Percentiles rank a stretch among this genome's conserved stretches.
Conservation (phyloP, 2,797 vertebrate genomes). For the Cossypha heuglini region DNA sequence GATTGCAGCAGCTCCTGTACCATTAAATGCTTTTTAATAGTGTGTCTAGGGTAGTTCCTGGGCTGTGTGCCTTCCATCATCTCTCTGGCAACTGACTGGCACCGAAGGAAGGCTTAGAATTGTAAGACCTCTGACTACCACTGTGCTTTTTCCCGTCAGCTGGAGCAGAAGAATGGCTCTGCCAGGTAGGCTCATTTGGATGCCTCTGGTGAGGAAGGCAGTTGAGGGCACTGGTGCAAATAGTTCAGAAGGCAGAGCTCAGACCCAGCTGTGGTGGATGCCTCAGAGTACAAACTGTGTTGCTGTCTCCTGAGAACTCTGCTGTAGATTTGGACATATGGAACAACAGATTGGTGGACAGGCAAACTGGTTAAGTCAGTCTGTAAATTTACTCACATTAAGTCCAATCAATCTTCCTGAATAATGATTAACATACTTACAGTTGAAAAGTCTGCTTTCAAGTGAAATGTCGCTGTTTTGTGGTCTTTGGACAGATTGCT, state of each 20-base stretch:
- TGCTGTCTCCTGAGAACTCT: background rate
- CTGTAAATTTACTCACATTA: background rate
- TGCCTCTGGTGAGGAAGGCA: background rate
- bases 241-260: background rate
- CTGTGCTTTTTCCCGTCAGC: background rate
- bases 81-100: background rate
- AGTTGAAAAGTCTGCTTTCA: background rate
- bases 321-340: background rate
- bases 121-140: background rate
- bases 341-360: conserved; percentile 4
- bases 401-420: background rate
- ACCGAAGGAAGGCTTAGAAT: background rate
- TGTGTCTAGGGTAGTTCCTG: background rate
- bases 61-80: background rate
- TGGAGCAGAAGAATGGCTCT: background rate
- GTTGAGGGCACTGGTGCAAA: background rate
- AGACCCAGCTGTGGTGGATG: background rate
- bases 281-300: background rate
- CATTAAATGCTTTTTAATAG: background rate
- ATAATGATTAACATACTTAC: background rate
- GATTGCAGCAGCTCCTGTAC: background rate
- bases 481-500: background rate
- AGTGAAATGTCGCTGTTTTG: background rate
- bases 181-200: background rate
- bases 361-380: background rate